phyloP scores from a whole-genome alignment of 2,888 invertebrate species.

The Synergus laeviventris region DNA sequence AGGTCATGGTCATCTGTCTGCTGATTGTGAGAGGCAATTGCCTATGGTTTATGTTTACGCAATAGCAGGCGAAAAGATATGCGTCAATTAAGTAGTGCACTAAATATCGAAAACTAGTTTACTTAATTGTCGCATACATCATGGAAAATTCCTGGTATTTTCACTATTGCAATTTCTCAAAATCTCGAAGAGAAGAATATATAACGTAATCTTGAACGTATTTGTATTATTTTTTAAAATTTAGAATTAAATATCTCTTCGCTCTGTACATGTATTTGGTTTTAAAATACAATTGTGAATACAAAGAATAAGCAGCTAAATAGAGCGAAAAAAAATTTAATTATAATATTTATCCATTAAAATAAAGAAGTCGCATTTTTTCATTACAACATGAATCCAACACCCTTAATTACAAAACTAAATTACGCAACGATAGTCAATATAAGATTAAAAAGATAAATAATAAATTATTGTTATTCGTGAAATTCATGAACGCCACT shows the following conservation, averaged over 20 bases:
- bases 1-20: slow-evolving; percentile 53
- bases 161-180: background rate
- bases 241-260: too few species aligned
- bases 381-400: too few species aligned
- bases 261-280: too few species aligned
- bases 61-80: slow-evolving; percentile 52
- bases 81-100: slow-evolving; percentile 44
- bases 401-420: background rate
- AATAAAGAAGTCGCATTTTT: too few species aligned
- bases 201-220: background rate
- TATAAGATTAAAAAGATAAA: background rate
- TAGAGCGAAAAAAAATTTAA: too few species aligned
- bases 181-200: background rate
- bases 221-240: too few species aligned
- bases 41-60: slow-evolving; percentile 48
- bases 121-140: slow-evolving; percentile 1
- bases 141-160: background rate
- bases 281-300: too few species aligned
- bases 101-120: slow-evolving; percentile 49
- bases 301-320: too few species aligned
- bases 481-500: background rate
- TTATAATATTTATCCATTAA: too few species aligned
- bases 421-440: background rate
- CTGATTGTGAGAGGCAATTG: slow-evolving; percentile 45
- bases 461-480: background rate